These are phyloP conservation scores for Bothrops jararaca DNA, from an alignment of 2,113 vertebrate genomes.

Conservation along the genomic window DNA sequence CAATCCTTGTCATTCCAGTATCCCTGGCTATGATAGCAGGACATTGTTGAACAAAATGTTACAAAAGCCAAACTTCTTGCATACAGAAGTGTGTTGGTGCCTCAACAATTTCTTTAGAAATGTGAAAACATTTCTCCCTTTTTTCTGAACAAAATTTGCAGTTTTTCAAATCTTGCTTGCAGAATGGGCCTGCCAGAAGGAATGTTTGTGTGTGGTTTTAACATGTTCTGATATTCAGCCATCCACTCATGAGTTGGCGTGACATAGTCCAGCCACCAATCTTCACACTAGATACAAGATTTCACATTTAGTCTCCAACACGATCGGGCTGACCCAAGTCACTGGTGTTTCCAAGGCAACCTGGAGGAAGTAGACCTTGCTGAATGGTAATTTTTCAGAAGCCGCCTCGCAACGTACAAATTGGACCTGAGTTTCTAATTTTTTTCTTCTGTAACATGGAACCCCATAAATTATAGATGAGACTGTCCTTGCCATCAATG, in stretches of 20 bases:
- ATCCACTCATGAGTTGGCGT: too few species aligned
- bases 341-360: not conserved
- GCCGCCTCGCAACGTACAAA: not conserved
- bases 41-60: not conserved
- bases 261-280: not conserved
- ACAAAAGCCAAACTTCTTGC: not conserved
- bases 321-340: not conserved
- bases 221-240: not conserved
- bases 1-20: too few species aligned
- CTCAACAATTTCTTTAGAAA: not conserved
- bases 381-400: not conserved
- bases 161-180: not conserved
- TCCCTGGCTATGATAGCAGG: not conserved
- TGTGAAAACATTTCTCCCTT: not conserved
- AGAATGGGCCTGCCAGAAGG: not conserved
- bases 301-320: not conserved
- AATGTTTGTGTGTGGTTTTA: not conserved
- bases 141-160: not conserved
- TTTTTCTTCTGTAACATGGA: not conserved
- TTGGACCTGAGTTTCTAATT: not conserved
- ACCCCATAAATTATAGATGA: not conserved
- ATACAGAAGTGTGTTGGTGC: not conserved
- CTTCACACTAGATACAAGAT: too few species aligned
- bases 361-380: not conserved
- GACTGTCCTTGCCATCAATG: not conserved